Base-by-base conservation (phyloP, 2,113 vertebrate species). In the Melanocharis versteri region DNA sequence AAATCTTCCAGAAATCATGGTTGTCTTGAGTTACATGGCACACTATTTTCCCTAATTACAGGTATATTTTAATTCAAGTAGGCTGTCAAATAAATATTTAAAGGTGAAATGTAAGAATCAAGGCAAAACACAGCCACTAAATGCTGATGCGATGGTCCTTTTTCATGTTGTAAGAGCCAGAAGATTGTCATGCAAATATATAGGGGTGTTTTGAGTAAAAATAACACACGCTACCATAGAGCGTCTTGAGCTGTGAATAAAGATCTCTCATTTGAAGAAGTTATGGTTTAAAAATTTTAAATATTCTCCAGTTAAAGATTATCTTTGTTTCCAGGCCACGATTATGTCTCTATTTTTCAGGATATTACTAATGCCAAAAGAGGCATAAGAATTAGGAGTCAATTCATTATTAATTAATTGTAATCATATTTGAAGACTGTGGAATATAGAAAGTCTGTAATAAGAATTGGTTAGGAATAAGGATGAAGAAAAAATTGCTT, bases 31-130 rank as follows among this genome's bases (percentile, higher is more conserved):
- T 96, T 97, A 95, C 31, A 21, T 22, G 83, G n/a, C 56, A 89
- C 35, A 70, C 33, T 97, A 66, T 88, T 96, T 97, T 91, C 78
- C 33, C 54, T 75, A 95, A 92, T 61, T 95, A n/a, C 64, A 97
- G 81, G 87, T 94, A 93, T 94, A 95, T 95, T 95, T 97, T 86
- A 97, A 96, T 96, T 97, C 85, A 94, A 97, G 87, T 93, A 77
- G 81, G 77, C 30, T 96, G 83, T 95, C 95, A 93, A 96, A 86
- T 95, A 97, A 96, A 95, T 95, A 96, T 94, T 96, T 94, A 90
- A 96, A 95, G 40, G 61, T 94, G 83, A 93, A 91, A 81, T 6
- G 8, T 90, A 94, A 73, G 88, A 95, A 88, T 86, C 75, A 94
- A 97, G 72, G 83, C 90, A 95, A 47, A 76, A 87, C 13, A 6